Base-by-base conservation (phyloP, 1,140 invertebrate genomes). In the Lepidotrigona ventralis region DNA sequence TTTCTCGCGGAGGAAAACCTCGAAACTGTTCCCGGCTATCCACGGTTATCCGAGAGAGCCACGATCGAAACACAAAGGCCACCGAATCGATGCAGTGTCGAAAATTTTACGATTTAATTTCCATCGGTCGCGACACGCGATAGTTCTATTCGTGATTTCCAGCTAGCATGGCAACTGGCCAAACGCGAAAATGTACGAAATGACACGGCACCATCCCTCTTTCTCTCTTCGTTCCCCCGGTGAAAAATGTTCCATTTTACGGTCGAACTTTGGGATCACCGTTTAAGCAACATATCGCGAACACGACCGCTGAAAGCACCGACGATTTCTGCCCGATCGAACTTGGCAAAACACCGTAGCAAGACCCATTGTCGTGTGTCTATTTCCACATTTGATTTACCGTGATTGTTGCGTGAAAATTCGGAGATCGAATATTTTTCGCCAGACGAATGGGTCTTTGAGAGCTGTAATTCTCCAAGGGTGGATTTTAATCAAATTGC, bases 201-300 rank as follows among this genome's bases (percentile, higher is more conserved):
- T 83, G 73, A 88, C 86, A 58, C 54, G 77, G 29, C 64, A 68
- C 70, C 8, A 4, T 33, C 56, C 23, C 79, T 2, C n/a, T 46
- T 19, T 64, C 70, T 33, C 14, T 14, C 12, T 12, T 69, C 74
- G 17, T 33, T 46, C 14, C 29, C 0, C 19, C 60, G 8, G 46
- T 88, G 87, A 88, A 85, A 88, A 88, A 88, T 88, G 86, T 79
- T 81, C 79, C 86, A 71, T 79, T 88, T 83, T 85, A 85, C 84
- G 63, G 46, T 68, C 71, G 58, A 88, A 79, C 79, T 83, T 85
- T 58, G 33, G 71, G 69, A 85, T 80, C 77, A 17, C 66, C 86
- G 73, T 87, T 87, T 85, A 83, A 85, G 80, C 85, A 78, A 83
- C 87, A 85, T 87, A 87, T 87, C 86, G 86, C 64, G 71, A 71